phyloP scores from a whole-genome alignment of 2,888 invertebrate genomes.

The Rotaria macrura region DNA sequence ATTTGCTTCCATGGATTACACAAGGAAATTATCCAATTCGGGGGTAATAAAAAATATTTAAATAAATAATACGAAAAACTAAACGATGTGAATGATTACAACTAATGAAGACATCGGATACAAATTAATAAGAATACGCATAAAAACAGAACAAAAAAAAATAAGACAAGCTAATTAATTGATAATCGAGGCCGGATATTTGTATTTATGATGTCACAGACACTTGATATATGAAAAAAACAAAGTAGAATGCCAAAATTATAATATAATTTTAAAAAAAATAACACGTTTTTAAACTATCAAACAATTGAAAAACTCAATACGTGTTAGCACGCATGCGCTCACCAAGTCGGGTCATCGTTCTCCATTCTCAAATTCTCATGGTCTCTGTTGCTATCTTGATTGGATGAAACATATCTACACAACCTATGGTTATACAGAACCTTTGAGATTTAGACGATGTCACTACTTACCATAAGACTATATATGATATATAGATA shows the following conservation, averaged over 20 bases:
- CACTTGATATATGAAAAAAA: background rate
- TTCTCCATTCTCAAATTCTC: background rate
- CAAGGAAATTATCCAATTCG: background rate
- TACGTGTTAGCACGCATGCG: background rate
- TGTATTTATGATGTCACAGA: background rate
- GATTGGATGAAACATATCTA: background rate
- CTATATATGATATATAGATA: background rate
- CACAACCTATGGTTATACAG: background rate
- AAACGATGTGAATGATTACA: background rate
- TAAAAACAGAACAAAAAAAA: background rate
- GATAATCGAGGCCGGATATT: background rate
- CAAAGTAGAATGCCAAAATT: background rate
- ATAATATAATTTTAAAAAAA: background rate
- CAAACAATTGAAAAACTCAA: background rate
- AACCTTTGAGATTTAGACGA: background rate
- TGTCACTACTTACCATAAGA: background rate
- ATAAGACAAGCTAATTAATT: background rate
- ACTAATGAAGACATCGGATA: background rate
- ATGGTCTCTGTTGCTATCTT: background rate
- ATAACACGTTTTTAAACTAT: background rate
- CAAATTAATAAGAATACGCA: background rate
- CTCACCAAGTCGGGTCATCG: background rate
- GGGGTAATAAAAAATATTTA: background rate
- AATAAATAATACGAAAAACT: background rate
- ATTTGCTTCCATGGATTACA: background rate